Evolutionary conservation across 2,113 vertebrate species (phyloP).

Genomic region (Rhinolophus sinicus): DNA sequence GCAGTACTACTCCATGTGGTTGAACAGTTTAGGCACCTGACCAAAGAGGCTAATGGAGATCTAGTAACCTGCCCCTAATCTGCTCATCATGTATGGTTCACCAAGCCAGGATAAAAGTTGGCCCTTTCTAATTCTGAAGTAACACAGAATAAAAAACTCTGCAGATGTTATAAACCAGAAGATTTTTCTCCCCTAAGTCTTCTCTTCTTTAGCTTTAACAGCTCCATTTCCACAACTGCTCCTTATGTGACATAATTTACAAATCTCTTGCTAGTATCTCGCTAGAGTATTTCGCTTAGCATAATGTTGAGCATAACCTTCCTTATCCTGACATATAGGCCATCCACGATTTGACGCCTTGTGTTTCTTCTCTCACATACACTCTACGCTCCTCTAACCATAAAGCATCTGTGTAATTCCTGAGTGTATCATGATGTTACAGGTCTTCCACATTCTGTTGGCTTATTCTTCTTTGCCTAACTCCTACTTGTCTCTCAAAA

Average conservation of each 20-base stretch:
- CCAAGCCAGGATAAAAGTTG: background rate
- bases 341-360: background rate
- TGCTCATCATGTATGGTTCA: background rate
- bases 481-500: background rate
- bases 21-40: background rate
- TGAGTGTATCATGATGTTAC: background rate
- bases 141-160: background rate
- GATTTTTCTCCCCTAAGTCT: background rate
- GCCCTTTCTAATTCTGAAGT: slow-evolving; percentile 27
- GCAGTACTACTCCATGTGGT: background rate
- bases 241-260: background rate
- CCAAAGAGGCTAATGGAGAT: background rate
- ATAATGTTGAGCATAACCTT: background rate
- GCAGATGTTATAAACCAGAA: background rate
- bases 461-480: background rate
- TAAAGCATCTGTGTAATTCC: background rate
- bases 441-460: background rate
- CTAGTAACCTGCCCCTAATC: background rate
- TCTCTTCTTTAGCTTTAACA: background rate
- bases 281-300: background rate
- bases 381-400: background rate
- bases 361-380: background rate
- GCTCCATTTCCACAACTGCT: background rate
- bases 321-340: background rate
- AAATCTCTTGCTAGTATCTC: background rate